Evolutionary conservation across 2,888 invertebrate species (phyloP).

Genomic region (Conistra vaccinii): DNA sequence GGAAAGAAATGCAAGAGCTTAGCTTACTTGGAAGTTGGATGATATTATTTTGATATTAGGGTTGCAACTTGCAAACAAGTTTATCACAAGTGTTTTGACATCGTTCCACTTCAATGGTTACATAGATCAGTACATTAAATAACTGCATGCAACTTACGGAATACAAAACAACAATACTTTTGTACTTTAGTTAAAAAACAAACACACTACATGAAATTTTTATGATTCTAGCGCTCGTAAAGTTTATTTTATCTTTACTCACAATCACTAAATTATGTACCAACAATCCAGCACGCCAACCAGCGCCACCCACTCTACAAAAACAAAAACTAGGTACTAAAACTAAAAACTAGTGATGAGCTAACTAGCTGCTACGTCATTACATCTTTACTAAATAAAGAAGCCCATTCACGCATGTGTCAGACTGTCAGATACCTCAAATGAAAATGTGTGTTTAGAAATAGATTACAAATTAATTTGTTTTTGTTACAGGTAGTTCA

Average conservation of each 20-base stretch:
- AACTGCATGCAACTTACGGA: conserved; percentile 36
- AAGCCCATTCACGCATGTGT: too few relatives aligned
- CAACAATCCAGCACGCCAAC: conserved; percentile 34
- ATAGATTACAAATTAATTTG: too few relatives aligned
- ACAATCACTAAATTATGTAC: conserved; percentile 34
- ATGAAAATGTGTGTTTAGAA: too few relatives aligned
- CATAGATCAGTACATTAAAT: conserved; percentile 16
- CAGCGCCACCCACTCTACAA: conserved; percentile 18
- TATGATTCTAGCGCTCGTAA: conserved; percentile 12
- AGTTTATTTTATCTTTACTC: conserved; percentile 38
- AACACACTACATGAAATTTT: conserved; percentile 11
- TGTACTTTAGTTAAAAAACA: conserved; percentile 7
- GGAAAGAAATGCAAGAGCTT: conserved; percentile 18
- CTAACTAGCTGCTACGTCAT: too few relatives aligned
- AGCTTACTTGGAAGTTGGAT: conserved; percentile 34
- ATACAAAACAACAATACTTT: conserved; percentile 12
- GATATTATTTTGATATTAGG: conserved; percentile 12
- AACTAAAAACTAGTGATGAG: too few relatives aligned
- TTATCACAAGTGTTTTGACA: conserved; percentile 54
- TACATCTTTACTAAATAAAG: too few relatives aligned
- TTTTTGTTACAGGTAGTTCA: too few relatives aligned
- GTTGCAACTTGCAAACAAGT: conserved; percentile 49
- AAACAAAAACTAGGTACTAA: too few relatives aligned
- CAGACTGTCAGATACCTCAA: too few relatives aligned
- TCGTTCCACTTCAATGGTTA: conserved; percentile 39